Base-by-base conservation (phyloP, 2,797 vertebrate genomes). In the Enteromius trimaculatus region DNA sequence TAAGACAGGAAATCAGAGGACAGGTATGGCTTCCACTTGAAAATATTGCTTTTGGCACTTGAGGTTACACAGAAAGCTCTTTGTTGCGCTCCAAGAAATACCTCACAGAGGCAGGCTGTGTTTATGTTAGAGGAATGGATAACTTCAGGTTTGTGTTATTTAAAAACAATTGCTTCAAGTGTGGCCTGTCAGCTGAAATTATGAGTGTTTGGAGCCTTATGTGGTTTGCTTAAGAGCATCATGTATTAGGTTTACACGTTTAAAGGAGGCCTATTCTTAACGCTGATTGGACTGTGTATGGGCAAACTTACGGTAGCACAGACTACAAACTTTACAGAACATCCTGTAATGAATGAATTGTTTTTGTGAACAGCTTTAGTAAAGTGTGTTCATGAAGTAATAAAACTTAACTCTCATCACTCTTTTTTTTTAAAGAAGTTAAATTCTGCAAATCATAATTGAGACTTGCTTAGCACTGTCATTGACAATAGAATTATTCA, bases 11-110 rank as follows among this genome's bases (percentile, higher is more conserved):
- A 93, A 86, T 84, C 84, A 86, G 87, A 74, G 88, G 92, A 93
- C 92, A 93, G 93, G 92, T 93, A 92, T 85, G 86, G 90, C 90
- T 86, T 92, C 90, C 89, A 89, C 86, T 72, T 88, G 53, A 64
- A 91, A 90, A 87, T 86, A 89, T 91, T 92, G 88, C 91, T 77
- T 87, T 92, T 94, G 92, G 92, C 89, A 85, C 88, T 70, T 4
- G 74, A 58, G 85, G 23, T 65, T 53, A 68, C 85, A 92, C 90
- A 92, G 90, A 92, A 87, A 81, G 88, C 77, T 90, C 91, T 93
- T 93, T 94, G 93, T 94, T 92, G 77, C 77, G 23, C 34, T 89
- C 79, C 42, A 80, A 86, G 81, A 88, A 88, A 83, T 81, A 79
- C 71, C 80, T 78, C 85, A 87, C 81, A 74, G 90, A 86, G 86